Conservation (phyloP, 2,113 vertebrate species). For the Australoheros scitulus region DNA sequence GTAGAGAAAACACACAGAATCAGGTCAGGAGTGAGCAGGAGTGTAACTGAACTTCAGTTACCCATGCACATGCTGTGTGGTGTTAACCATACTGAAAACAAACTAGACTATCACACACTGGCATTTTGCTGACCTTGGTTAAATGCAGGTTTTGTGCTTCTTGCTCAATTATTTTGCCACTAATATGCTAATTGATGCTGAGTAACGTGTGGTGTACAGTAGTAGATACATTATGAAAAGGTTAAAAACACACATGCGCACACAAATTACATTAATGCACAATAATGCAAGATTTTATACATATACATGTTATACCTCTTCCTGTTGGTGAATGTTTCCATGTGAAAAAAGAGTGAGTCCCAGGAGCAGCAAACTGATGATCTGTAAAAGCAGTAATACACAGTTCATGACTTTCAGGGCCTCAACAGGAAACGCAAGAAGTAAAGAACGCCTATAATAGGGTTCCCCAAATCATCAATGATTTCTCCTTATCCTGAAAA, state of each 20-base stretch:
- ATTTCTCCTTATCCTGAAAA: no score
- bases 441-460: no score
- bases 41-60: neutral
- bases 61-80: neutral
- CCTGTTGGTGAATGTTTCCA: neutral
- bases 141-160: neutral
- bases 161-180: neutral
- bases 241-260: neutral
- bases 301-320: slow-evolving; percentile 26
- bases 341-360: slow-evolving; percentile 42
- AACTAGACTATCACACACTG: neutral
- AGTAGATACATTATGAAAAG: neutral
- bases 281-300: neutral
- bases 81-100: neutral
- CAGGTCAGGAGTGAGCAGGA: neutral
- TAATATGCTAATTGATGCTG: neutral
- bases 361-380: slow-evolving; percentile 39
- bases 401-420: neutral
- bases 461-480: no score
- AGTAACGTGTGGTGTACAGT: neutral
- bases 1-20: neutral
- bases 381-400: slow-evolving; percentile 47
- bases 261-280: neutral
- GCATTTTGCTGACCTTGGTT: neutral
- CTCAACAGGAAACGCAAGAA: neutral